Conservation (phyloP, 92 coral and sea anemone genomes). For the Galaxea fascicularis region DNA sequence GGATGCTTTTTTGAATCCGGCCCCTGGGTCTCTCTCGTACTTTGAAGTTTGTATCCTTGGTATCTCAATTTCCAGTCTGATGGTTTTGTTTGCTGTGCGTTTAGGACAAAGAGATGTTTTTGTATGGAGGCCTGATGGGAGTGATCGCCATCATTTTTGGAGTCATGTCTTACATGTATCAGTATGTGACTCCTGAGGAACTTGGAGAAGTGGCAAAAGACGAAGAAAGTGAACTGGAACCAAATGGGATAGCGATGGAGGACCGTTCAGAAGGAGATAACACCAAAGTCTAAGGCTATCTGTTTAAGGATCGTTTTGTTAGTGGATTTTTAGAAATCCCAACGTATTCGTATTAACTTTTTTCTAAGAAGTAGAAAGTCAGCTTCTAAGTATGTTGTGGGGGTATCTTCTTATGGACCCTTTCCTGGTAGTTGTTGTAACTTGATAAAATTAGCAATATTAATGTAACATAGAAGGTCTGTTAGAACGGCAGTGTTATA, state of each 20-base stretch:
- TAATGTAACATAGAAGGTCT: no score
- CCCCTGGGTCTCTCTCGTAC: no score
- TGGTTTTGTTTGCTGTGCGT: neutral
- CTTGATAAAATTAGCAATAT: no score
- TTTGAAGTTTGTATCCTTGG: neutral
- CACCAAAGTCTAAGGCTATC: constrained; percentile 25
- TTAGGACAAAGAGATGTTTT: constrained; percentile 91
- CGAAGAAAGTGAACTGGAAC: constrained; percentile 43
- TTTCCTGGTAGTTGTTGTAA: neutral
- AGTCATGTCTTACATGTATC: constrained; percentile 85
- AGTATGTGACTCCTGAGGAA: constrained; percentile 77
- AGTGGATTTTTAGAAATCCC: neutral
- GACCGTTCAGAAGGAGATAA: constrained; percentile 38
- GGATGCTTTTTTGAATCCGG: no score
- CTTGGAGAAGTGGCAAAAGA: constrained; percentile 23
- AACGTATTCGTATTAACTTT: neutral
- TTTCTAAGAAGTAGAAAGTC: neutral
- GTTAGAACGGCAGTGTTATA: no score
- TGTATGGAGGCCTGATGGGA: constrained; percentile 91
- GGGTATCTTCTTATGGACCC: neutral
- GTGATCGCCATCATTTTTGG: constrained; percentile 80
- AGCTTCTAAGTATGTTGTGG: neutral
- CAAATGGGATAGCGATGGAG: constrained; percentile 67
- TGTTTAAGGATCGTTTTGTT: neutral
- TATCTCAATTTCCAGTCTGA: neutral